Evolutionary conservation across 1,140 invertebrate genomes (phyloP), one percentile per base, ranked within the genome.

Genomic region (Teleogryllus occipitalis): DNA sequence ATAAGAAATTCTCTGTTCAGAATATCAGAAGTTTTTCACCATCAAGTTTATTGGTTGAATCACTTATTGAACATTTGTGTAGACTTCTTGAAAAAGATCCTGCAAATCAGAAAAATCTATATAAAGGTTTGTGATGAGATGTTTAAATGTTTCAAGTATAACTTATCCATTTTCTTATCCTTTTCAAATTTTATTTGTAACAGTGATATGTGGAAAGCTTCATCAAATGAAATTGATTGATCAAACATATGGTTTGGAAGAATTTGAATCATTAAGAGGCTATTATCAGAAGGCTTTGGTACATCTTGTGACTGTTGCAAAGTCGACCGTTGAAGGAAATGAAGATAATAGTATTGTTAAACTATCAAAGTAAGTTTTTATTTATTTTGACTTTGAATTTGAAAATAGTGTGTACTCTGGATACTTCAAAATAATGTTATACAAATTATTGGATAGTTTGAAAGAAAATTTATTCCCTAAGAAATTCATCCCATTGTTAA

Each of bases 191-290:
- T 39, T 39, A 2, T 81, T 82, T 54, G 76, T 84, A 84, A 72
- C 81, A 88, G 89, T 87, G 27, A 90, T 93, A 74, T 93, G 92
- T 84, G 86, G 90, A 80, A 90, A 88, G 84, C 84, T 93, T 14
- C 87, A 89, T 81, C 86, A 90, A 79, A 90, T 92, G 88, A 89
- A 90, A 78, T 83, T 93, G 22, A 90, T 93, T 79, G 91, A 92
- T 83, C 86, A 89, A 82, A 92, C 90, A 8, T 93, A 91, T 82
- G 85, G 87, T 15, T 88, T 90, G 87, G 87, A 87, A 72, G 91
- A 93, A 84, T 91, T 92, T 83, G 90, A 93, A 83, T 87, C 87
- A 7, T 88, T 93, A 83, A 85, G 91, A 80, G 87, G 85, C 83
- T 89, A 91, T 82, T 93, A 92, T 83, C 89, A 91, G 84, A 84